Conservation (phyloP, 2,113 vertebrate species). For the Ochotona princeps region DNA sequence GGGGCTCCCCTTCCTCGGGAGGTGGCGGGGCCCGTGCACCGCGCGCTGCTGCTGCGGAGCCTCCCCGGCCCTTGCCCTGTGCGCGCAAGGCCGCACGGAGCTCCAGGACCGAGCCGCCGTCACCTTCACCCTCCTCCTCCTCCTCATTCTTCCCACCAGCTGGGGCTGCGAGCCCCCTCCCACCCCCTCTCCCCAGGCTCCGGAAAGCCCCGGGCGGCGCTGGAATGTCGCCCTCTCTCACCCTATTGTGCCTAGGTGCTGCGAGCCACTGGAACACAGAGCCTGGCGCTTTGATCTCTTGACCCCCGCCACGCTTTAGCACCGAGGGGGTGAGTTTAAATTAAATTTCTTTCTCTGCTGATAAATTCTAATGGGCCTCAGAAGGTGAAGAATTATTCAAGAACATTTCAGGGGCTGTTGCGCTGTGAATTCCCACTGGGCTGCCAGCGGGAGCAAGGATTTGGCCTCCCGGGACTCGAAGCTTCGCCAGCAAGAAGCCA, state of each 20-base stretch:
- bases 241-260: slow-evolving; percentile 82
- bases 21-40: neutral
- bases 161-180: slow-evolving; percentile 35
- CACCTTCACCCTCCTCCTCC: slow-evolving; percentile 21
- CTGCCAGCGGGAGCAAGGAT: slow-evolving; percentile 69
- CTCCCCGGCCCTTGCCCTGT: too few relatives aligned
- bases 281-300: slow-evolving; percentile 77
- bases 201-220: slow-evolving; percentile 70
- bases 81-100: too few relatives aligned
- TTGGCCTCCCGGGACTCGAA: slow-evolving; percentile 41
- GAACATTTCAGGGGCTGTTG: slow-evolving; percentile 83
- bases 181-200: slow-evolving; percentile 65
- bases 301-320: slow-evolving; percentile 76
- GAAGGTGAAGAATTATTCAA: slow-evolving; percentile 84
- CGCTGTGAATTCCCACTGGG: slow-evolving; percentile 78
- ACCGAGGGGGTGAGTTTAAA: slow-evolving; percentile 82
- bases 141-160: slow-evolving; percentile 39
- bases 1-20: neutral
- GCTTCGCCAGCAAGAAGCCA: slow-evolving; percentile 59
- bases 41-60: neutral
- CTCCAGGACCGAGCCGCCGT: slow-evolving; percentile 6
- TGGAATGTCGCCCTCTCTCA: slow-evolving; percentile 75
- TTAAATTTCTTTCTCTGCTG: slow-evolving; percentile 84
- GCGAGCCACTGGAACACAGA: slow-evolving; percentile 79
- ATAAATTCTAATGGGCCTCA: slow-evolving; percentile 83